Conservation (phyloP, 2,797 vertebrate genomes). For the Chrysocyon brachyurus region DNA sequence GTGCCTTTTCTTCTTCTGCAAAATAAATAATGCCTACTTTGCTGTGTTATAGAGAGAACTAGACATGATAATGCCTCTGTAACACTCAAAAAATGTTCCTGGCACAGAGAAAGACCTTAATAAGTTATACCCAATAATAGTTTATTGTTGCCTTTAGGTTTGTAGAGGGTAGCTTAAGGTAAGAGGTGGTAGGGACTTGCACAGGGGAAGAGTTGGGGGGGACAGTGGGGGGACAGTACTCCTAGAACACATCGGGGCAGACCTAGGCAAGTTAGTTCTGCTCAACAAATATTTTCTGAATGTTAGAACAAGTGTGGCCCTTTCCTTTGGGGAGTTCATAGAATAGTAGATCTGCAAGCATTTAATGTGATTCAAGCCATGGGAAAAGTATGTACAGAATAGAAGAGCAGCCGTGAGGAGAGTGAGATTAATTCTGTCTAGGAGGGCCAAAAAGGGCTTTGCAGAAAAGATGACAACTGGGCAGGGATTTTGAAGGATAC, state of each 20-base stretch:
- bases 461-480: background rate
- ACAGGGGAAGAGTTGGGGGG: background rate
- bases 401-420: background rate
- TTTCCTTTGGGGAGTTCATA: background rate
- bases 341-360: background rate
- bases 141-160: background rate
- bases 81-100: background rate
- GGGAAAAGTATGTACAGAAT: background rate
- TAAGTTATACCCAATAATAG: background rate
- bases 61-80: background rate
- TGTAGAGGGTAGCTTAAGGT: slow-evolving; percentile 10
- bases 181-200: background rate
- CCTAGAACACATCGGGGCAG: background rate
- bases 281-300: background rate
- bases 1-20: background rate
- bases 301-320: background rate
- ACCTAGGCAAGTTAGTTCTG: background rate
- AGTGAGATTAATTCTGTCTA: background rate
- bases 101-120: background rate
- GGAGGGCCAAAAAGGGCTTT: background rate
- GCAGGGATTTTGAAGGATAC: slow-evolving; percentile 4
- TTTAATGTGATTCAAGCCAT: background rate
- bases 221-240: background rate
- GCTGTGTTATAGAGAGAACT: background rate
- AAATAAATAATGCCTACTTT: background rate